These are phyloP conservation scores for Enteromius viviparus DNA, from an alignment of 2,797 vertebrate genomes.

Conservation along the genomic window DNA sequence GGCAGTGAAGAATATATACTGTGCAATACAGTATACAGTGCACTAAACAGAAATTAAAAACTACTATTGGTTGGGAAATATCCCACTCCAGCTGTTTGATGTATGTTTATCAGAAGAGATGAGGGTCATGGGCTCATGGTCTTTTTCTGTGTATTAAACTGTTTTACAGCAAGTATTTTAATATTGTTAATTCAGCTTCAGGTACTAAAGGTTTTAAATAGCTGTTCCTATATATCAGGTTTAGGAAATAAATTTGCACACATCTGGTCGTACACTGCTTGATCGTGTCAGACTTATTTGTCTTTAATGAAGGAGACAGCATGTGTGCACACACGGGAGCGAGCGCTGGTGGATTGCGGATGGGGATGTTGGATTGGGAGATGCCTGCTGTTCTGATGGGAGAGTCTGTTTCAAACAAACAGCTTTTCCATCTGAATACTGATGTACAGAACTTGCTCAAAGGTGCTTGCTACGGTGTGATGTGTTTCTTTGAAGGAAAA, in stretches of 20 bases:
- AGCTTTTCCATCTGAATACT: conserved; percentile 44
- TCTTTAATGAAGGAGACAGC: conserved; percentile 36
- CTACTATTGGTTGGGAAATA: not conserved
- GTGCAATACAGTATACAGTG: not conserved
- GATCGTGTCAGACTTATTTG: not conserved
- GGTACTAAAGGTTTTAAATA: not conserved
- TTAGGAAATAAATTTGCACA: not conserved
- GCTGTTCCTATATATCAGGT: not conserved
- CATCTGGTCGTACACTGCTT: conserved; percentile 7
- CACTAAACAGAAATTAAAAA: not conserved
- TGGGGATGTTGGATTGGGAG: conserved; percentile 32
- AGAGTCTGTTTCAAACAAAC: conserved; percentile 40
- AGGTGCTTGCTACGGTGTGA: not conserved
- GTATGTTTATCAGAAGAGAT: not conserved
- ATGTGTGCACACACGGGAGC: conserved; percentile 13
- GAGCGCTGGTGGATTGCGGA: conserved; percentile 22
- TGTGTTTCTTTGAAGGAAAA: not conserved
- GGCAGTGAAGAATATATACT: conserved; percentile 8
- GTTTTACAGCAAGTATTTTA: not conserved
- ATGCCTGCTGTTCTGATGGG: conserved; percentile 37
- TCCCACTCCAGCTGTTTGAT: not conserved
- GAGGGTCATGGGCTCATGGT: not conserved
- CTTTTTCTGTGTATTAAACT: not conserved
- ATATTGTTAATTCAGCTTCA: not conserved
- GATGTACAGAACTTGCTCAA: conserved; percentile 28